Conservation (phyloP, 2,113 vertebrate genomes). For the Natator depressus region DNA sequence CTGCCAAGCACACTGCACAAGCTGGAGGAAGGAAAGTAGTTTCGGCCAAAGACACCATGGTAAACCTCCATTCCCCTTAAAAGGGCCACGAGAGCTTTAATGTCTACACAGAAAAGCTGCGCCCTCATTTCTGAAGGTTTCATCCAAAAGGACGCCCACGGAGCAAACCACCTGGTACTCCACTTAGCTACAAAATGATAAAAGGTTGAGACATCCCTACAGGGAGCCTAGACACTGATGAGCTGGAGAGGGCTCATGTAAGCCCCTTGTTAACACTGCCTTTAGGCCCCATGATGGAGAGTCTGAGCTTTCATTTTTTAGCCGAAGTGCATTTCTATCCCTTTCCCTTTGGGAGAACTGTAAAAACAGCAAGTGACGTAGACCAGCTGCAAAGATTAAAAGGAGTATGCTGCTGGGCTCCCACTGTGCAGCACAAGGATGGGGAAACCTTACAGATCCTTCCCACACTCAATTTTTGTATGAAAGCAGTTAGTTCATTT, state of each 20-base stretch:
- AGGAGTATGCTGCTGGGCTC: neutral
- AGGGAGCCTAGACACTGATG: slow-evolving; percentile 19
- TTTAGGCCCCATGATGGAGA: neutral
- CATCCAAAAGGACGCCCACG: slow-evolving; percentile 24
- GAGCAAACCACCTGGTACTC: slow-evolving; percentile 35
- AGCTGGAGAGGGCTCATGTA: slow-evolving; percentile 9
- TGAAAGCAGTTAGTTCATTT: neutral
- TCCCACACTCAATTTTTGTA: neutral
- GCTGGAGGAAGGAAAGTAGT: neutral
- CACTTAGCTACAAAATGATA: slow-evolving; percentile 50
- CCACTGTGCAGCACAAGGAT: neutral
- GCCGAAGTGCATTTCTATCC: slow-evolving; percentile 21
- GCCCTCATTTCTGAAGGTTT: slow-evolving; percentile 30
- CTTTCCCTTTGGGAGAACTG: neutral
- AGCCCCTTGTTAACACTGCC: slow-evolving; percentile 19
- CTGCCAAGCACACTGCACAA: neutral
- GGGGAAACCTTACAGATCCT: neutral
- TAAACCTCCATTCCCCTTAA: slow-evolving; percentile 44
- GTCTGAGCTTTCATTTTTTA: slow-evolving; percentile 27
- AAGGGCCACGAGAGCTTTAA: slow-evolving; percentile 1
- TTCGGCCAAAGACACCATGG: neutral
- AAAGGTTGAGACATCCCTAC: slow-evolving; percentile 31
- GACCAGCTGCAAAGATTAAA: neutral
- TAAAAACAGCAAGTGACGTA: neutral
- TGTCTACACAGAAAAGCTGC: neutral